These are phyloP conservation scores for Sabellastarte sp. DNA, from an alignment of 2,888 invertebrate species.

Conservation along the genomic window DNA sequence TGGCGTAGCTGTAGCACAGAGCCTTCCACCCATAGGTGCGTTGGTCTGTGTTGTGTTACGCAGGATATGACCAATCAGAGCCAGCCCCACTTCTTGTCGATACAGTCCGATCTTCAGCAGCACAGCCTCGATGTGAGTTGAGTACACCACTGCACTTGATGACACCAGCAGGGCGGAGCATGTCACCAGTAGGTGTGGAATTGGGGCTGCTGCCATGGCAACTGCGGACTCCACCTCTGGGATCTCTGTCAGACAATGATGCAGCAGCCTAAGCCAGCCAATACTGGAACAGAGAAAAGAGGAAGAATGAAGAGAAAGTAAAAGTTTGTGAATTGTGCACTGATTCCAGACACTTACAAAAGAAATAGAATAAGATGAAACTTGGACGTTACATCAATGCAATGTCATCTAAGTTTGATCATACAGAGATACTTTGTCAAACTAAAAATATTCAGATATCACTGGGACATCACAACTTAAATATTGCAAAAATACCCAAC, in stretches of 20 bases:
- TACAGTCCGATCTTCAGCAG: constrained; percentile 71
- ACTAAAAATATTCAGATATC: too few relatives aligned
- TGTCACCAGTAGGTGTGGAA: constrained; percentile 70
- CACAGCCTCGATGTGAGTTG: constrained; percentile 70
- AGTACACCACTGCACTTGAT: constrained; percentile 69
- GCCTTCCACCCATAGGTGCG: constrained; percentile 34
- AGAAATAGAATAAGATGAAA: too few relatives aligned
- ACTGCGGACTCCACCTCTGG: constrained; percentile 36
- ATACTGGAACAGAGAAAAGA: constrained; percentile 69
- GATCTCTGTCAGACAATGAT: constrained; percentile 71
- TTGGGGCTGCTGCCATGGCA: constrained; percentile 66
- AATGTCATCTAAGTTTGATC: too few relatives aligned
- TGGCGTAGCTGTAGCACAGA: constrained; percentile 60
- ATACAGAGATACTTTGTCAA: too few relatives aligned
- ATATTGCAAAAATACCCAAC: too few relatives aligned
- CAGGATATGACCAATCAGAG: constrained; percentile 49
- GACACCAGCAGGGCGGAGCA: constrained; percentile 74
- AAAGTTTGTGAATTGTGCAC: not conserved
- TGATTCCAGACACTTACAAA: not conserved
- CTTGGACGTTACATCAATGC: too few relatives aligned
- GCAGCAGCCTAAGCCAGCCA: constrained; percentile 80
- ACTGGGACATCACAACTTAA: too few relatives aligned
- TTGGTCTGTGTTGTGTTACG: constrained; percentile 22
- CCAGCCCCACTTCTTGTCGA: constrained; percentile 63
- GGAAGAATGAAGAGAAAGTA: constrained; percentile 2